Base-by-base conservation (phyloP, 2,797 vertebrate species). In the Numenius phaeopus region DNA sequence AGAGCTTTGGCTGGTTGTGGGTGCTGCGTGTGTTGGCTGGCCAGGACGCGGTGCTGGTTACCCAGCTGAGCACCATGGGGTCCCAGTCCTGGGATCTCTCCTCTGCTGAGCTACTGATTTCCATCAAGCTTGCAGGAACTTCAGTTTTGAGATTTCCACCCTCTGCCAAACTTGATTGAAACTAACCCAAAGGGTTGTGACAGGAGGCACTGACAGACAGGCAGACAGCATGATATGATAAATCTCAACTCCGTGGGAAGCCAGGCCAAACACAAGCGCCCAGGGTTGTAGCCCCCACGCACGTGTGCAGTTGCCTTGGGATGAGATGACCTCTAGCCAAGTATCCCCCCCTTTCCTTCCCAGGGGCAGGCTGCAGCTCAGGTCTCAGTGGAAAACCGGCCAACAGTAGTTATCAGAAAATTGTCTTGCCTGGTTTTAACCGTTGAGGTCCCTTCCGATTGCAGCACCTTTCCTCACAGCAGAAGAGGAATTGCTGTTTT, bases 21-120 rank as follows among this genome's bases (percentile, higher is more conserved):
- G 44, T 8, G 23, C 42, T 29, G 24, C 4, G 0, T 17, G 66
- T 57, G 37, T 46, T 57, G 40, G 32, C 71, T 57, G 55, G 24
- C 69, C 62, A 32, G 71, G 46, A 47, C 5, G 0, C 1, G 0
- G 40, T 29, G 34, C 75, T 44, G 2, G 0, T 40, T 15, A 39
- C 62, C 52, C 59, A 20, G 18, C 32, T 24, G 52, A 55, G 50
- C 19, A 14, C 44, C 6, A 0, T 3, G 23, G 81, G 27, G 2
- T 34, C 49, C 67, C 29, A 6, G 21, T 14, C 44, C 66, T 3
- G 5, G n/a, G 57, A 75, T 11, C 52, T 61, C 81, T 70, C 30
- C 65, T 71, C 83, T 70, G 30, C 40, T 40, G 3, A 2, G 14
- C n/a, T 71, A 76, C 72, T n/a, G 12, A 52, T 65, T 76, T 49